Conservation (phyloP, 2,113 vertebrate genomes). For the Myiozetetes cayanensis region DNA sequence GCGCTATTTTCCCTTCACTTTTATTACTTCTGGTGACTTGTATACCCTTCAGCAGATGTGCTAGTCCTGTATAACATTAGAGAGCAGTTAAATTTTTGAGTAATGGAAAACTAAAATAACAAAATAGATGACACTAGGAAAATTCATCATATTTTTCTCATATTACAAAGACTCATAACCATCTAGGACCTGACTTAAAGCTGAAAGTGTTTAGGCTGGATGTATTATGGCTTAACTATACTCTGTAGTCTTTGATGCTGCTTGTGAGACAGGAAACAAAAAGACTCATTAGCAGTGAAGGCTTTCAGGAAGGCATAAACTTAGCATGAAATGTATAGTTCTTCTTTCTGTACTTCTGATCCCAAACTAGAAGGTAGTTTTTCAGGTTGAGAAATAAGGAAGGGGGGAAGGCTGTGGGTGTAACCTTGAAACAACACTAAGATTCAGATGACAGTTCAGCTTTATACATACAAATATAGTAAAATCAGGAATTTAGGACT, state of each 20-base stretch:
- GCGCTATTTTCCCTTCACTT: not conserved
- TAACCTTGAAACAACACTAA: not conserved
- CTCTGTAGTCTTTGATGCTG: not conserved
- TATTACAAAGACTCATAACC: not conserved
- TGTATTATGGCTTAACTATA: not conserved
- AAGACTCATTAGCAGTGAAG: not conserved
- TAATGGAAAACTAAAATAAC: not conserved
- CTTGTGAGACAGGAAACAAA: not conserved
- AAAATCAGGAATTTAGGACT: not conserved
- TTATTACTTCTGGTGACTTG: not conserved
- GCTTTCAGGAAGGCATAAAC: not conserved
- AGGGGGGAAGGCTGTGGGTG: fast-evolving
- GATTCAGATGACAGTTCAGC: not conserved
- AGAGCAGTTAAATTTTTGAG: not conserved
- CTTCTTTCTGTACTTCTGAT: not conserved
- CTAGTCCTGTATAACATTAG: not conserved
- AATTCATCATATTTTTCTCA: not conserved
- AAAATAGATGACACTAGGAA: not conserved
- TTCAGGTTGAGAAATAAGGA: not conserved
- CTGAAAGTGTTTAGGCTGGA: not conserved
- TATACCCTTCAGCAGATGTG: not conserved
- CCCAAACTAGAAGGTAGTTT: not conserved
- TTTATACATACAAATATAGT: not conserved
- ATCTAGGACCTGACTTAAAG: not conserved
- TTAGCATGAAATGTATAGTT: not conserved